Conservation (phyloP, 2,113 vertebrate genomes). For the Neodontobutis hainanensis region DNA sequence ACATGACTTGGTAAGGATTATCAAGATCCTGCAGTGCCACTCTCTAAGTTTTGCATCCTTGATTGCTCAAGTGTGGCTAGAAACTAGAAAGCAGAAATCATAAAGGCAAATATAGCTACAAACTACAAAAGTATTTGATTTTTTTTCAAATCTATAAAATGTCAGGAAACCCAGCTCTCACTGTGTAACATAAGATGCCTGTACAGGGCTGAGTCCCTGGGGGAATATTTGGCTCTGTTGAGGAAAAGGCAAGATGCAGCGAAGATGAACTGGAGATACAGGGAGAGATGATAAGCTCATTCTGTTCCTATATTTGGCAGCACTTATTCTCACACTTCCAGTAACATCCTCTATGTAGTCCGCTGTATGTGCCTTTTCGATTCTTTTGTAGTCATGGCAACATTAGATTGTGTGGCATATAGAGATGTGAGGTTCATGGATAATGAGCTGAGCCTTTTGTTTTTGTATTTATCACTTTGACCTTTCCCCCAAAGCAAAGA, state of each 20-base stretch:
- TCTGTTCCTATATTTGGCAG: slow-evolving; percentile 58
- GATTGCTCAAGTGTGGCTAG: slow-evolving; percentile 9
- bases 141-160: too few relatives aligned
- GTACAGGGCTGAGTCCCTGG: slow-evolving; percentile 25
- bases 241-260: slow-evolving; percentile 41
- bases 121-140: too few relatives aligned
- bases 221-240: slow-evolving; percentile 58
- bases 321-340: slow-evolving; percentile 49
- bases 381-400: slow-evolving; percentile 67
- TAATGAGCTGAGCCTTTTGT: slow-evolving; percentile 50
- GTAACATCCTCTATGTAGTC: slow-evolving; percentile 32
- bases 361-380: slow-evolving; percentile 1
- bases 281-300: slow-evolving; percentile 57
- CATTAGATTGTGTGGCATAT: slow-evolving; percentile 44
- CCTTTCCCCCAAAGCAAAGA: slow-evolving; percentile 42
- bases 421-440: slow-evolving; percentile 28
- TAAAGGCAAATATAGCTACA: too few relatives aligned
- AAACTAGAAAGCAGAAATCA: not conserved
- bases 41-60: slow-evolving; percentile 5
- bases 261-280: slow-evolving; percentile 48
- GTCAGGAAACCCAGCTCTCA: not conserved
- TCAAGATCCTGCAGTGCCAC: not conserved
- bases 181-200: slow-evolving; percentile 28
- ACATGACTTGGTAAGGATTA: slow-evolving; percentile 8
- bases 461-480: slow-evolving; percentile 55